Evolutionary conservation across 2,888 invertebrate species (phyloP), one percentile per base, ranked within the genome.

Genomic region (Cosmia pyralina): DNA sequence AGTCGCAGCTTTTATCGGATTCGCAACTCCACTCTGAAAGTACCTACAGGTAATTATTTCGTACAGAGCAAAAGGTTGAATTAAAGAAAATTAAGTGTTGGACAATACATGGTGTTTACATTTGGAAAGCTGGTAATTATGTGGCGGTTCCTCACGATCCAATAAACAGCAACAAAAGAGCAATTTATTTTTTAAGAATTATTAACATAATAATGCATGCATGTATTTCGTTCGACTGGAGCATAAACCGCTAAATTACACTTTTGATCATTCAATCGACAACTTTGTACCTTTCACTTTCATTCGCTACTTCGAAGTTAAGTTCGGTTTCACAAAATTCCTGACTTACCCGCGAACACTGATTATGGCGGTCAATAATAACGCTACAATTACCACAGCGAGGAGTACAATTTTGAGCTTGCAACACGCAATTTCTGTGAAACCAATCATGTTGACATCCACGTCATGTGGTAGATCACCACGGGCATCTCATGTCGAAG

Each of bases 341-440:
- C 72, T 52, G 64, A 75, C 65, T 79, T 79, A 79, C 79, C 71
- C 77, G 78, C 72, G 53, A 64, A 52, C 79, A 67, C 75, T 84
- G 83, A 82, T 84, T 88, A 88, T 80, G 76, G 76, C 55, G 75
- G 75, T 77, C 82, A 86, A 87, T 87, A 81, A 85, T 78, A 79
- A 72, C 75, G 78, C 83, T 77, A 84, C 83, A 89, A 90, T 90
- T 87, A 88, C 79, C 80, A 68, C 75, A 71, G 83, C 75, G 69
- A 66, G 80, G 83, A 83, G 77, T 83, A 85, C 85, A 89, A 90
- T 89, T 90, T 88, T 73, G 84, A 79, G 79, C 78, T 83, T 85
- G 77, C 88, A 84, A 82, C 91, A 91, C 90, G 91, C 91, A 72
- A 88, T 81, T 91, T 91, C 91, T 77, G 75, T 79, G 91, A 90